Percentiles rank a stretch among this genome's conserved stretches.
Conservation (phyloP, 2,888 invertebrate species). For the Mythimna albipuncta region DNA sequence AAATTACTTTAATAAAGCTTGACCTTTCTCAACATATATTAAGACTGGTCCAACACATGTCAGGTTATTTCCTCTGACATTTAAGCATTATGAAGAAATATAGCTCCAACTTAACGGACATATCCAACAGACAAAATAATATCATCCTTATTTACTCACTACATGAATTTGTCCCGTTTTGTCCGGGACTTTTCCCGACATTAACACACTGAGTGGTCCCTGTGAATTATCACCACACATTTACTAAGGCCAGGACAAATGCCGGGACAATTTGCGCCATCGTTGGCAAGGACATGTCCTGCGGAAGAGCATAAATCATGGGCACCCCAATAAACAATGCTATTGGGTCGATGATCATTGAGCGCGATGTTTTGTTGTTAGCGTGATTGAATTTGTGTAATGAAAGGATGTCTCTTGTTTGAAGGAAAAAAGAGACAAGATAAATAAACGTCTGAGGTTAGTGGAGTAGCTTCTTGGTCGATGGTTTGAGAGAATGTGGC, state of each 20-base stretch:
- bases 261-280: constrained; percentile 76
- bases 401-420: constrained; percentile 37
- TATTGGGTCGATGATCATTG: constrained; percentile 63
- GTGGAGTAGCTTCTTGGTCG: background rate
- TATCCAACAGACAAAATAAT: constrained; percentile 46
- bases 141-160: constrained; percentile 56
- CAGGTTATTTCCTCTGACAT: constrained; percentile 17
- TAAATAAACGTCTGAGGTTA: constrained; percentile 31
- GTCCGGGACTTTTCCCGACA: constrained; percentile 66
- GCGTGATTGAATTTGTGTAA: constrained; percentile 63
- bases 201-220: constrained; percentile 70
- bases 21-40: background rate
- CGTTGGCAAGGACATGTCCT: constrained; percentile 76
- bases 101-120: constrained; percentile 30
- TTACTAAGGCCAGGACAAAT: constrained; percentile 78
- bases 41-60: background rate
- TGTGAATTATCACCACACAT: constrained; percentile 79
- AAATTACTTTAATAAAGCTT: too few relatives aligned
- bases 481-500: constrained; percentile 4
- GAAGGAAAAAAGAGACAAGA: constrained; percentile 19
- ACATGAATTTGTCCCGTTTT: constrained; percentile 64
- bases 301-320: constrained; percentile 76
- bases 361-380: constrained; percentile 58
- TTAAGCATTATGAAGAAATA: constrained; percentile 38
- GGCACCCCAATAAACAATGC: constrained; percentile 79